A percentile compares a stretch with the other conserved stretches of the same genome.
phyloP scores from a whole-genome alignment of 92 coral and sea anemone genomes.

The Chrysogorgia sp. region DNA sequence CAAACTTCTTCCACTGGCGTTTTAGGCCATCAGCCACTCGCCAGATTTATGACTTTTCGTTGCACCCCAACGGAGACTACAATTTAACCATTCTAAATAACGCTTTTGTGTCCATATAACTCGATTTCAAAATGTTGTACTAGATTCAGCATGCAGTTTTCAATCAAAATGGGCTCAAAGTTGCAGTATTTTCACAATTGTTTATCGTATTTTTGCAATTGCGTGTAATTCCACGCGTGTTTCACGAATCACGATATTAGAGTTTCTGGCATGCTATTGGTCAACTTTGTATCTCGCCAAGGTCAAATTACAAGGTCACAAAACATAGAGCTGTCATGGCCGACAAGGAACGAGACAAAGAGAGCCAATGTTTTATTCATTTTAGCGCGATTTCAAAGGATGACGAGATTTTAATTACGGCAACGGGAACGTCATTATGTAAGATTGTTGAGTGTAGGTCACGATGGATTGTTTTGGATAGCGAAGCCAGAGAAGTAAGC shows the following conservation, averaged over 20 bases:
- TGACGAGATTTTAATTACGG: conserved; percentile 27
- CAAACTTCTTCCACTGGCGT: too few relatives aligned
- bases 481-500: conserved; percentile 25
- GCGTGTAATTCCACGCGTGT: not conserved
- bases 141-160: conserved; percentile 25
- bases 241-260: conserved; percentile 3
- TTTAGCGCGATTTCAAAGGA: conserved; percentile 4
- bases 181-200: not conserved
- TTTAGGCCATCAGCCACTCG: conserved; percentile 39
- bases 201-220: conserved; percentile 1
- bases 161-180: conserved; percentile 2
- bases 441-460: conserved; percentile 28
- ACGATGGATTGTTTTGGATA: conserved; percentile 22
- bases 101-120: not conserved
- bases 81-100: conserved; percentile 16
- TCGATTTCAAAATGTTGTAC: conserved; percentile 10
- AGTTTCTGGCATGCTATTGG: conserved; percentile 1
- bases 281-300: not conserved
- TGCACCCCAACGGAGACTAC: conserved; percentile 18
- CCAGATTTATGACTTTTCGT: conserved; percentile 38
- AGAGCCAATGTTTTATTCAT: conserved; percentile 34
- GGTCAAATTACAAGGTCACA: not conserved
- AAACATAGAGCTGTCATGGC: not conserved
- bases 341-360: not conserved
- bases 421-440: conserved; percentile 26